Evolutionary conservation across 2,113 vertebrate species (phyloP), one percentile per base, ranked within the genome.

Genomic region (Eulacestoma nigropectus): DNA sequence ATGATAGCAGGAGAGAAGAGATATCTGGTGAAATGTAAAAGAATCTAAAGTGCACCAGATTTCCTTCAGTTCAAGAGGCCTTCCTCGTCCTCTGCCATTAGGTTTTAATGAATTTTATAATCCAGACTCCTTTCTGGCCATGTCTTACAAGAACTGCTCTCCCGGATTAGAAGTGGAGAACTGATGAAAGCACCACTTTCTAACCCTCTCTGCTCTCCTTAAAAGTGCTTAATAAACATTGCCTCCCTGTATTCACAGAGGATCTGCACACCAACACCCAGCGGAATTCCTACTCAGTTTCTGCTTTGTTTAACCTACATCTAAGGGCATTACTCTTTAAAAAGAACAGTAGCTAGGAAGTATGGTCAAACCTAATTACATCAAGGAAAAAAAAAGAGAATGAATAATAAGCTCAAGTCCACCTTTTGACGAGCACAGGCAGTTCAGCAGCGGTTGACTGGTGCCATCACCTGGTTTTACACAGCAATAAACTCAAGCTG

Each of bases 401-500:
- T 67, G 4, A 74, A 17, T 81, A 86, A 86, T 75, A 69, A 93
- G 20, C 76, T 62, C n/a, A 56, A 69, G 33, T 46, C 29, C 39
- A 32, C 22, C 49, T 69, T 91, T 64, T 7, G 6, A 72, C 25
- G 49, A 57, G 59, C 20, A 60, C 3, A 49, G 52, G 27, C 46
- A 73, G 74, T 2, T 22, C 41, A 83, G 41, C 81, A 79, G 86
- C 64, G 87, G 96, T 33, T 60, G 50, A 44, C 8, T 96, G 84
- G 95, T 87, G 93, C 97, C 97, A 96, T 93, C 97, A 74, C 33
- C 95, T 97, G 97, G 97, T 18, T 91, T 85, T 32, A 35, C 25
- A 21, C 8, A 50, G 96, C 44, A 92, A 72, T 29, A 76, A 95
- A 53, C 49, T 29, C 13, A 3, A 56, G 57, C 44, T 78, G 68